A percentile compares a stretch with the other conserved stretches of the same genome.
Evolutionary conservation across 1,140 invertebrate species (phyloP).

Genomic region (Colletes gigas): DNA sequence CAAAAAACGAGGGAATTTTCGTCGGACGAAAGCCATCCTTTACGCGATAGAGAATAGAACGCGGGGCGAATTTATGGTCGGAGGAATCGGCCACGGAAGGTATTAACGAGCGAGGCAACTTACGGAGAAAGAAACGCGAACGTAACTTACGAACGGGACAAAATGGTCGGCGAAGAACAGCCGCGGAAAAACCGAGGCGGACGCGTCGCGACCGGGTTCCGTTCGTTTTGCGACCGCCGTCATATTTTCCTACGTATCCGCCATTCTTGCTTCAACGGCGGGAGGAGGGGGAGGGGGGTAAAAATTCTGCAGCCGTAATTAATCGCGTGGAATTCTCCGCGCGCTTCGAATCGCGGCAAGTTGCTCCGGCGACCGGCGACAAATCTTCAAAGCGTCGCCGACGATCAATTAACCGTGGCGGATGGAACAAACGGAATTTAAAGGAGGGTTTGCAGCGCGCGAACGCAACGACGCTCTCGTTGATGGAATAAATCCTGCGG

Average conservation of each 20-base stretch:
- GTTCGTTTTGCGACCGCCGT: neutral
- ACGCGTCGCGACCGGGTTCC: neutral
- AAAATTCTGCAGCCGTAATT: slow-evolving; percentile 2
- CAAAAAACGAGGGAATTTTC: neutral
- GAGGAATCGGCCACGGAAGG: neutral
- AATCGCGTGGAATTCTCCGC: neutral
- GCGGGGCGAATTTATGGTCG: slow-evolving; percentile 14
- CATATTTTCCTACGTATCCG: neutral
- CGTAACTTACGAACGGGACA: slow-evolving; percentile 21
- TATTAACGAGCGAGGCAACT: slow-evolving; percentile 37
- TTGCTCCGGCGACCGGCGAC: neutral
- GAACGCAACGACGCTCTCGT: slow-evolving; percentile 24
- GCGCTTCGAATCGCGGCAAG: neutral
- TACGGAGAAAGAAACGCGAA: slow-evolving; percentile 25
- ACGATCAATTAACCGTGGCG: neutral
- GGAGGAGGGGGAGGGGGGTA: too few species aligned
- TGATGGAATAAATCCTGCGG: slow-evolving; percentile 8
- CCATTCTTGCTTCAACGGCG: too few species aligned
- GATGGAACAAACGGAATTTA: neutral
- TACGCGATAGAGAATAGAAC: slow-evolving; percentile 10
- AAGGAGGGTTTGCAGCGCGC: neutral
- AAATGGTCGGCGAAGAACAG: neutral
- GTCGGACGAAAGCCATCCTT: neutral
- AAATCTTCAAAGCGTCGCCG: neutral
- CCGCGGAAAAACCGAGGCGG: neutral